phyloP scores from a whole-genome alignment of 1,140 invertebrate genomes.

The Harlomillsia oculata region DNA sequence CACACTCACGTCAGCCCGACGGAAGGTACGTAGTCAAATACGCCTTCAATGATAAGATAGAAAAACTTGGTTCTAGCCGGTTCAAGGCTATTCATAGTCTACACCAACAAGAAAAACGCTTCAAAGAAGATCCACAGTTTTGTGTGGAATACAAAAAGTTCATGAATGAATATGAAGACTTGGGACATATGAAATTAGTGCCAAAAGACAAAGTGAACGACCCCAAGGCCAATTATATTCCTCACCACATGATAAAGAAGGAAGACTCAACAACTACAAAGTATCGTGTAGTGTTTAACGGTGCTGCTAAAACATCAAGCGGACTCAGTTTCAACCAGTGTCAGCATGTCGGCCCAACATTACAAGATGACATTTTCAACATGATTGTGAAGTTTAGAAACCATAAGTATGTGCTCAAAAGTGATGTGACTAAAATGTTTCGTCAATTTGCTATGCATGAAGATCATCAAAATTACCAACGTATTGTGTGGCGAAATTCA shows the following conservation, averaged over 20 bases:
- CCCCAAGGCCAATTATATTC: conserved; percentile 16
- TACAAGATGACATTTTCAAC: conserved; percentile 14
- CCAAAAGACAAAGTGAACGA: not conserved
- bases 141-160: conserved; percentile 35
- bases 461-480: too few species aligned
- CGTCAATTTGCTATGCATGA: conserved; percentile 23
- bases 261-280: conserved; percentile 35
- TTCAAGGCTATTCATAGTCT: conserved; percentile 28
- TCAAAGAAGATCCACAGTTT: conserved; percentile 20
- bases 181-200: conserved; percentile 36
- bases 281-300: conserved; percentile 40
- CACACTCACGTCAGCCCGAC: conserved; percentile 10
- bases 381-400: conserved; percentile 11
- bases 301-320: conserved; percentile 31
- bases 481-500: too few species aligned
- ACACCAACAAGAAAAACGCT: conserved; percentile 30
- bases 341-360: conserved; percentile 16
- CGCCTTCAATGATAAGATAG: conserved; percentile 32
- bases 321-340: not conserved
- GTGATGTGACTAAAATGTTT: conserved; percentile 35
- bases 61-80: conserved; percentile 21
- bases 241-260: conserved; percentile 38
- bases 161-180: conserved; percentile 36
- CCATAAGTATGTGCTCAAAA: conserved; percentile 21
- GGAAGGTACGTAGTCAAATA: conserved; percentile 34